Base-by-base conservation (phyloP, 37 sponge, comb jelly and placozoan species). In the Halisarca cf. caerulea region DNA sequence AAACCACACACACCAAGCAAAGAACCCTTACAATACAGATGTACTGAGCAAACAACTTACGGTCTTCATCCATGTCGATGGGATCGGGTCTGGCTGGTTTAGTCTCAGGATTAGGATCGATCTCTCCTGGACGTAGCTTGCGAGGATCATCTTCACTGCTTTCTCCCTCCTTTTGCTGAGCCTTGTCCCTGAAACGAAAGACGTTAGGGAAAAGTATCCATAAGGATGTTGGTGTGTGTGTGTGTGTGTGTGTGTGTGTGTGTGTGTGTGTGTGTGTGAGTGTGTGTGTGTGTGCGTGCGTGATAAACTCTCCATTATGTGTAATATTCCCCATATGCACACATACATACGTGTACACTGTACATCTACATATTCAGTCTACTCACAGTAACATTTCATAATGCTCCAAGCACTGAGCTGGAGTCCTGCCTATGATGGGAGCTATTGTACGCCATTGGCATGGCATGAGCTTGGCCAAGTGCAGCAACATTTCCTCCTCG, bases 31-130 rank as follows among this genome's bases (percentile, higher is more conserved):
- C 34, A 51, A 53, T 11, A 53, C 25, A 14, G 2, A 61, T n/a
- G n/a, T n/a, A n/a, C n/a, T n/a, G n/a, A n/a, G n/a, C n/a, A 23
- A 4, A 3, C 39, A 1, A 42, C 88, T 78, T 45, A 92, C 94
- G 93, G 66, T 98, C 99, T 79, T 98, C 99, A 68, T 98, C 99
- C 99, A 98, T 98, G 82, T 98, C 99, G 24, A 92, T 94, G 23
- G 99, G 99, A 61, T 98, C 99, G 36, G 99, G 99, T 32, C 97
- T 78, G 20, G 97, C 99, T 35, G 99, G 97, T 61, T 96, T 96
- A 24, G 90, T 93, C 90, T 98, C 99, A 20, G 99, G 99, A 43
- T 84, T 87, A 0, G 97, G 95, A 64, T 96, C 97, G n/a, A 98
- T 92, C 84, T 98, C 99, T 24, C 99, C 97, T 18, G 99, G 95